Evolutionary conservation across 2,888 invertebrate species (phyloP).

Genomic region (Cecidostiba fungosa): DNA sequence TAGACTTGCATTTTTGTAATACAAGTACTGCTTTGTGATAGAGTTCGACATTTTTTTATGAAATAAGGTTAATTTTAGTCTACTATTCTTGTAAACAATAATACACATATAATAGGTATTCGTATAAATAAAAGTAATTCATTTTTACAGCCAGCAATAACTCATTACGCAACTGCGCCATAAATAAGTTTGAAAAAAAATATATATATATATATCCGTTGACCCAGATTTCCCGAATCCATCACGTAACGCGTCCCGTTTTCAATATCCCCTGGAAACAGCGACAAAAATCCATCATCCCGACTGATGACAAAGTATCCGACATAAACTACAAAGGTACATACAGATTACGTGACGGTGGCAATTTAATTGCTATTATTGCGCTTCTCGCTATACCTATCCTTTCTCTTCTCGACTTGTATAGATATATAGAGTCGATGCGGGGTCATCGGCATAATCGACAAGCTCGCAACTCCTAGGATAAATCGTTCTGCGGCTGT

Average conservation of each 20-base stretch:
- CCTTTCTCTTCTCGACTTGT: background rate
- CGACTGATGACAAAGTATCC: constrained; percentile 7
- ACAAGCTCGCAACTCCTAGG: background rate
- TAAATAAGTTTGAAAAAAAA: background rate
- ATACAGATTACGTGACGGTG: constrained; percentile 25
- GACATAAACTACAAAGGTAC: constrained; percentile 24
- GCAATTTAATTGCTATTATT: constrained; percentile 41
- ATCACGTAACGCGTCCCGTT: background rate
- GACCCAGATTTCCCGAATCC: background rate
- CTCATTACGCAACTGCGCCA: background rate
- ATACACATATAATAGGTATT: background rate
- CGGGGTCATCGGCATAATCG: constrained; percentile 17
- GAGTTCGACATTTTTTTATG: too few relatives aligned
- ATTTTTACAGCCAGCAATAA: background rate
- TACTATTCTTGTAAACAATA: background rate
- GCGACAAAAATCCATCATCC: background rate
- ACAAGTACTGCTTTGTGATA: too few relatives aligned
- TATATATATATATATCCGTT: background rate
- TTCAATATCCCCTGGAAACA: background rate
- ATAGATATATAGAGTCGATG: background rate
- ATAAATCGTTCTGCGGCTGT: constrained; percentile 22
- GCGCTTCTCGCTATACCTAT: constrained; percentile 9
- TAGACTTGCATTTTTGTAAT: too few relatives aligned
- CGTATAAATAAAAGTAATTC: background rate
- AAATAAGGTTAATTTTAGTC: too few relatives aligned